phyloP scores from a whole-genome alignment of 2,888 invertebrate species.

The Cotesia congregata region DNA sequence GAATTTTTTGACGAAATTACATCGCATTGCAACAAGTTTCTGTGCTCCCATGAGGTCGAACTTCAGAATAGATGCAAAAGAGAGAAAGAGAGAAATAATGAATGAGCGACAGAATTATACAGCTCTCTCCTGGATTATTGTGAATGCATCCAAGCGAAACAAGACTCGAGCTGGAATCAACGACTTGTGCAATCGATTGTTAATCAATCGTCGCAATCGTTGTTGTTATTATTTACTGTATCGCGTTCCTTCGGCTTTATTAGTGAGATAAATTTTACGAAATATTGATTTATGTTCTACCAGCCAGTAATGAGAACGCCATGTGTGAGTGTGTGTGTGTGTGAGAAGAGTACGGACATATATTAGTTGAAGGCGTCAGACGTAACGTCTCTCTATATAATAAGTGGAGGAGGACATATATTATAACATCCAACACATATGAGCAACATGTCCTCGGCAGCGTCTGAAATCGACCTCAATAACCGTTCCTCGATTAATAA shows the following conservation, averaged over 20 bases:
- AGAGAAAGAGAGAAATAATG: background rate
- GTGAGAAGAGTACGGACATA: background rate
- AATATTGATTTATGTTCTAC: slow-evolving; percentile 22
- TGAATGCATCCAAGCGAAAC: slow-evolving; percentile 20
- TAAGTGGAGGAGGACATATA: slow-evolving; percentile 44
- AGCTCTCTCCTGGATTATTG: background rate
- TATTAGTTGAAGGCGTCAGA: slow-evolving; percentile 27
- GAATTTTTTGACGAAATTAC: no score
- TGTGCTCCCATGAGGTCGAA: background rate
- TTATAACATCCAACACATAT: slow-evolving; percentile 44
- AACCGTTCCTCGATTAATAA: slow-evolving; percentile 54
- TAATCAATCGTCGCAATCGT: slow-evolving; percentile 25
- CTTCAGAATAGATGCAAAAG: background rate
- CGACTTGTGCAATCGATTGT: slow-evolving; percentile 26
- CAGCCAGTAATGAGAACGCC: background rate
- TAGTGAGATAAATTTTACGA: slow-evolving; percentile 22
- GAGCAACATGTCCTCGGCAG: slow-evolving; percentile 39
- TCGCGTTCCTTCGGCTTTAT: slow-evolving; percentile 18
- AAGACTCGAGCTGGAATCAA: slow-evolving; percentile 1
- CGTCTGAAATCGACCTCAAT: slow-evolving; percentile 50
- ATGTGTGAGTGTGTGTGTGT: background rate
- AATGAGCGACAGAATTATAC: background rate
- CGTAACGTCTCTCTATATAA: slow-evolving; percentile 16
- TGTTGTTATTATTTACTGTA: slow-evolving; percentile 16
- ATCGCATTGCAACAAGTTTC: background rate